phyloP scores from a whole-genome alignment of 2,113 vertebrate species.

The Heteronetta atricapilla region DNA sequence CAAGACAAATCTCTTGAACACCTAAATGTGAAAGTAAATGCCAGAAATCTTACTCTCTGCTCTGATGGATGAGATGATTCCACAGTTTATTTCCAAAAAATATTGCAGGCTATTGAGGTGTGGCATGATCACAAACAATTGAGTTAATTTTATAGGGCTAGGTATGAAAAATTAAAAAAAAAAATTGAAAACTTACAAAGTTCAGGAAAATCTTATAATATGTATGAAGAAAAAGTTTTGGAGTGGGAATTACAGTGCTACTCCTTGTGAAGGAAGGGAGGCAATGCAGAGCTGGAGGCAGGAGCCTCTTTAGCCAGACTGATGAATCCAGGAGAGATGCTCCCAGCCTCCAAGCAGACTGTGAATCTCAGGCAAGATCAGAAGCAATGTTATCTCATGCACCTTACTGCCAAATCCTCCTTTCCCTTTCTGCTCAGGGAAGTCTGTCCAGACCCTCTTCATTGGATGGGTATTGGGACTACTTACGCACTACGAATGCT shows the following conservation, averaged over 20 bases:
- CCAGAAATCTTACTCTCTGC: background rate
- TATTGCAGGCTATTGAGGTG: background rate
- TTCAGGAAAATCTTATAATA: background rate
- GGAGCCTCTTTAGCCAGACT: background rate
- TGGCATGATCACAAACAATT: background rate
- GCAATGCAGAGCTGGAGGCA: background rate
- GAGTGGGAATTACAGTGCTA: background rate
- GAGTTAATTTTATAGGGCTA: background rate
- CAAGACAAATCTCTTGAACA: background rate
- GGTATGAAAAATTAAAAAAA: background rate
- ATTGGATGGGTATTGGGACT: background rate
- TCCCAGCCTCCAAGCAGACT: background rate
- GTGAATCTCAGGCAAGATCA: constrained; percentile 38
- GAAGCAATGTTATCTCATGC: background rate
- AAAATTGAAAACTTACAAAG: background rate
- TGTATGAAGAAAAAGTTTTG: background rate
- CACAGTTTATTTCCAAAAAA: background rate
- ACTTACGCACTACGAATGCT: rapidly evolving
- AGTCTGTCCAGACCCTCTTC: background rate
- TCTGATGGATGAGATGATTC: rapidly evolving
- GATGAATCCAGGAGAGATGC: constrained; percentile 5
- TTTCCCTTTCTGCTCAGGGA: constrained; percentile 18
- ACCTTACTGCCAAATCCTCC: background rate
- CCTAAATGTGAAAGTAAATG: background rate
- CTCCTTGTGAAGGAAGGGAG: background rate